Conservation (phyloP, 2,888 invertebrate species). For the Ephialtes manifestator region DNA sequence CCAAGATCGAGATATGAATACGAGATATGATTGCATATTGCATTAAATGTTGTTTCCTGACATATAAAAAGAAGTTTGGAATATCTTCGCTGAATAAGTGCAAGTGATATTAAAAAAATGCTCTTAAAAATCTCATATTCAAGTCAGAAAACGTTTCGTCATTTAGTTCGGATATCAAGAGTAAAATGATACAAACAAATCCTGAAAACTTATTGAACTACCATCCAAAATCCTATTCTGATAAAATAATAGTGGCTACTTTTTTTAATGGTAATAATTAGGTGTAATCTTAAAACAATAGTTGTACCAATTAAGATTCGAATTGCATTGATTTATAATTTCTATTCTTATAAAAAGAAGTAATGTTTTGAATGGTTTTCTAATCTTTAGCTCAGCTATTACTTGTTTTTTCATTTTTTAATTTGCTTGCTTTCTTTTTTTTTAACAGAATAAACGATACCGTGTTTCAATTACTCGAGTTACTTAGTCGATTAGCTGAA, state of each 20-base stretch:
- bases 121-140: too few relatives aligned
- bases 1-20: neutral
- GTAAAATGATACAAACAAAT: too few relatives aligned
- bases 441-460: neutral
- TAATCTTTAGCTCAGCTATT: neutral
- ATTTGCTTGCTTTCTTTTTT: neutral
- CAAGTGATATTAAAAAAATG: too few relatives aligned
- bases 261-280: too few relatives aligned
- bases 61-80: neutral
- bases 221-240: neutral
- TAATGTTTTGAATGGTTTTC: too few relatives aligned
- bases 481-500: neutral
- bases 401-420: neutral
- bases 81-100: neutral
- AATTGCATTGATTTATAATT: too few relatives aligned
- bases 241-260: neutral
- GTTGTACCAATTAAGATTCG: neutral
- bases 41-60: neutral
- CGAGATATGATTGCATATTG: neutral
- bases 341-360: too few relatives aligned
- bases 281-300: neutral
- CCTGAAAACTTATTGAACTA: too few relatives aligned
- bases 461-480: neutral
- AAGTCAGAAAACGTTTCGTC: too few relatives aligned
- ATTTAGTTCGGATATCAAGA: too few relatives aligned